Conservation (phyloP, 2,888 invertebrate species). For the Callyntrura sp. region DNA sequence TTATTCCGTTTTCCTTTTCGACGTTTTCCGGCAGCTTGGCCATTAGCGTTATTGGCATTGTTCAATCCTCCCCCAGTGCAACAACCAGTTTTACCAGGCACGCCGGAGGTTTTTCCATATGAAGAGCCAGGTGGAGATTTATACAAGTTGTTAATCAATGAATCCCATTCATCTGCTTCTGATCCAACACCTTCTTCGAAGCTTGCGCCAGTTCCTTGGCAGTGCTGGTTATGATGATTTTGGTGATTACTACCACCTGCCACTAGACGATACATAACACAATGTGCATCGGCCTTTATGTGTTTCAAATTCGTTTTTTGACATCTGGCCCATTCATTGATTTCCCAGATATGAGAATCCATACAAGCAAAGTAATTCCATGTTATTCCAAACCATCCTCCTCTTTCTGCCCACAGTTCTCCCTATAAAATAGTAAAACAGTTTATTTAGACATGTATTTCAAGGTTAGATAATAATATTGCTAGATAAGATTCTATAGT, state of each 20-base stretch:
- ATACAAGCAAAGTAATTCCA: conserved; percentile 99
- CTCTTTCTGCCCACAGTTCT: conserved; percentile 98
- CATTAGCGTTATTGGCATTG: conserved; percentile 32
- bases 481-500: not conserved
- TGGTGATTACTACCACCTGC: conserved; percentile 84
- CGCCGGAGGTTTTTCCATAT: conserved; percentile 68
- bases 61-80: conserved; percentile 47
- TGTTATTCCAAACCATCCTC: conserved; percentile 92
- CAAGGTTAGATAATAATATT: not conserved
- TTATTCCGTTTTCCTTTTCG: conserved; percentile 82
- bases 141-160: conserved; percentile 82
- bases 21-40: conserved; percentile 67
- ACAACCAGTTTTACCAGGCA: conserved; percentile 72
- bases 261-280: conserved; percentile 86
- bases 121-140: conserved; percentile 77
- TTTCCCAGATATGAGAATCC: conserved; percentile 98
- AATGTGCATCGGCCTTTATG: conserved; percentile 88
- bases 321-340: conserved; percentile 97
- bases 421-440: conserved; percentile 87
- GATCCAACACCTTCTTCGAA: conserved; percentile 73
- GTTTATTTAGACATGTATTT: not conserved
- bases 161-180: conserved; percentile 83
- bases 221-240: conserved; percentile 73
- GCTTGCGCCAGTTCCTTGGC: conserved; percentile 60
- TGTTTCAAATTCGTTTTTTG: conserved; percentile 93